Conservation (phyloP, 2,797 vertebrate species). For the Microhierax caerulescens region DNA sequence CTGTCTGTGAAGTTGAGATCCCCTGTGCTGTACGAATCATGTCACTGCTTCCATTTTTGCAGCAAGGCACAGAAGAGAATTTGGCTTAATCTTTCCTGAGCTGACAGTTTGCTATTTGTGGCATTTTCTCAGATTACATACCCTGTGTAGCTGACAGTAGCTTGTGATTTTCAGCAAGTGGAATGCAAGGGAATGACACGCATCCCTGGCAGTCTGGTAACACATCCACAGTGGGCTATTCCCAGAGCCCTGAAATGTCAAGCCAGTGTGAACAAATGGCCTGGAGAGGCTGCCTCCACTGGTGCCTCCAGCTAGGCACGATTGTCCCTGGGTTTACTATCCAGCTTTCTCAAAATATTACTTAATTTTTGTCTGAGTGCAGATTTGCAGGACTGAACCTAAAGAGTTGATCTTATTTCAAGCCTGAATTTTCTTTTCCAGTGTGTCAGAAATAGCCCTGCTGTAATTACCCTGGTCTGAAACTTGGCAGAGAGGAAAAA, state of each 20-base stretch:
- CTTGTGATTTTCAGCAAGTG: constrained; percentile 45
- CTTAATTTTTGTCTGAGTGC: not conserved
- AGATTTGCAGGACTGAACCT: not conserved
- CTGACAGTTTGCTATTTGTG: constrained; percentile 59
- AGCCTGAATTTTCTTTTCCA: not conserved
- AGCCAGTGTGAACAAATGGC: not conserved
- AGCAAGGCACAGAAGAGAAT: not conserved
- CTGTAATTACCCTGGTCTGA: not conserved
- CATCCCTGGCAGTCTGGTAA: constrained; percentile 12
- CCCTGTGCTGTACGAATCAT: not conserved
- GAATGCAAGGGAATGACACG: not conserved
- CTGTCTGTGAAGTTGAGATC: not conserved
- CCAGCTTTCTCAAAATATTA: not conserved
- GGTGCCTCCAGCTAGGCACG: not conserved
- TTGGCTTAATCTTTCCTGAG: constrained; percentile 51
- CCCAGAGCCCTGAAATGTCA: not conserved
- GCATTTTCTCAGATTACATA: constrained; percentile 52
- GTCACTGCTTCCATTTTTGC: not conserved
- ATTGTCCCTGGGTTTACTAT: not conserved
- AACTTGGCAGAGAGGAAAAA: not conserved
- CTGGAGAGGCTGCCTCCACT: not conserved
- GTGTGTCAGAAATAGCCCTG: not conserved
- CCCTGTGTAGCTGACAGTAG: constrained; percentile 22
- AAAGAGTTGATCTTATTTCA: not conserved
- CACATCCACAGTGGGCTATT: not conserved